Conservation (phyloP, 2,113 vertebrate genomes). For the Stigmatopora argus region DNA sequence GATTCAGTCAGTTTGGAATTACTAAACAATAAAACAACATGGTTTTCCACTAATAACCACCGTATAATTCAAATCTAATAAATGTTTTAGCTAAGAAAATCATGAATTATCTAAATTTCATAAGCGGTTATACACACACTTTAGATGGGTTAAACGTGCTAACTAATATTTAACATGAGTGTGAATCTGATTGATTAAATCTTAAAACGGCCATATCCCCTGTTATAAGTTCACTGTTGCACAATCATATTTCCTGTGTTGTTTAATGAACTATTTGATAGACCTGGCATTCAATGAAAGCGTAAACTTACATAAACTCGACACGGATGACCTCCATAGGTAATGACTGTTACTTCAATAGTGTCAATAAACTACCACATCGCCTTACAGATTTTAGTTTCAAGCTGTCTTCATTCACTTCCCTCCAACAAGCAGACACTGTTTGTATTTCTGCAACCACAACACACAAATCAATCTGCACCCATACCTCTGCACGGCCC, state of each 20-base stretch:
- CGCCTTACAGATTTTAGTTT: conserved; percentile 8
- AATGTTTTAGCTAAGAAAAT: no score
- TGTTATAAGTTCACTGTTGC: neutral
- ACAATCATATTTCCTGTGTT: neutral
- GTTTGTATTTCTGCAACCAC: conserved; percentile 20
- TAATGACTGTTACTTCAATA: neutral
- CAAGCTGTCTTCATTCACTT: conserved; percentile 8
- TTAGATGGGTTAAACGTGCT: no score
- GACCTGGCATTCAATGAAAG: neutral
- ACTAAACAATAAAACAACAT: no score
- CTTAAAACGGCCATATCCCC: no score
- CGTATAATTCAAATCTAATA: no score
- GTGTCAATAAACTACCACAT: conserved; percentile 2
- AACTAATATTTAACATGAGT: no score
- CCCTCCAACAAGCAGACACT: conserved; percentile 14
- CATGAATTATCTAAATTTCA: no score
- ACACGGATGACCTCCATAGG: neutral
- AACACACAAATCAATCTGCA: conserved; percentile 20
- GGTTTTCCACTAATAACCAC: no score
- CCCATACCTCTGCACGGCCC: conserved; percentile 4
- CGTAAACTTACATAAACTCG: neutral
- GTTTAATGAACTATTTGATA: neutral
- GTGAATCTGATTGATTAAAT: no score
- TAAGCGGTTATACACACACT: no score
- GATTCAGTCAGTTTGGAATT: no score